These are phyloP conservation scores for Chelonoidis abingdonii DNA, from an alignment of 2,113 vertebrate species.

Conservation along the genomic window DNA sequence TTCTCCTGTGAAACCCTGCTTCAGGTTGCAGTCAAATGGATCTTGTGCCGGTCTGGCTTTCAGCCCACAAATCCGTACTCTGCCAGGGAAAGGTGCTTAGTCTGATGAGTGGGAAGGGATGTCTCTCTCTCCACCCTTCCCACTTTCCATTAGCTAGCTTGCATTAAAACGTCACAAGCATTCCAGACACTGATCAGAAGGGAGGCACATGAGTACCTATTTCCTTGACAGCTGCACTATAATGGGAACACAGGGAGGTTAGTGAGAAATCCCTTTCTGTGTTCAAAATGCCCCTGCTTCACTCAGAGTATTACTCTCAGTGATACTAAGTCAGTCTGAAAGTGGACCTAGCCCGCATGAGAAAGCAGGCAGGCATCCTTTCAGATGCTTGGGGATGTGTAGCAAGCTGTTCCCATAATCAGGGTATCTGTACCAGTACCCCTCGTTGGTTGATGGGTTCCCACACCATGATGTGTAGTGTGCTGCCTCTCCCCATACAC, in stretches of 20 bases:
- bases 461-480: neutral
- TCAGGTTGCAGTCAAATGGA: fast-evolving
- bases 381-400: neutral
- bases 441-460: neutral
- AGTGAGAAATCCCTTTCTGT: neutral
- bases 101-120: neutral
- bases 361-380: neutral
- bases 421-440: neutral
- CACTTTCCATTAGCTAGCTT: neutral
- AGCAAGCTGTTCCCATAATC: neutral
- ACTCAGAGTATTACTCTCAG: neutral
- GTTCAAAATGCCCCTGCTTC: neutral
- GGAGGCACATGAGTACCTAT: neutral
- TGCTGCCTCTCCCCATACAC: neutral
- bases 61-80: neutral
- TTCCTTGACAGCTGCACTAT: neutral
- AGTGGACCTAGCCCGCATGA: neutral
- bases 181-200: neutral
- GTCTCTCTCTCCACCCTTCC: neutral
- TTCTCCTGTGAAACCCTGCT: neutral
- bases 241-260: neutral
- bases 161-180: neutral
- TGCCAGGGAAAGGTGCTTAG: neutral
- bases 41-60: neutral
- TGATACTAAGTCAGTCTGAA: neutral